Evolutionary conservation across 2,113 vertebrate genomes (phyloP).

Genomic region (Camelus bactrianus): DNA sequence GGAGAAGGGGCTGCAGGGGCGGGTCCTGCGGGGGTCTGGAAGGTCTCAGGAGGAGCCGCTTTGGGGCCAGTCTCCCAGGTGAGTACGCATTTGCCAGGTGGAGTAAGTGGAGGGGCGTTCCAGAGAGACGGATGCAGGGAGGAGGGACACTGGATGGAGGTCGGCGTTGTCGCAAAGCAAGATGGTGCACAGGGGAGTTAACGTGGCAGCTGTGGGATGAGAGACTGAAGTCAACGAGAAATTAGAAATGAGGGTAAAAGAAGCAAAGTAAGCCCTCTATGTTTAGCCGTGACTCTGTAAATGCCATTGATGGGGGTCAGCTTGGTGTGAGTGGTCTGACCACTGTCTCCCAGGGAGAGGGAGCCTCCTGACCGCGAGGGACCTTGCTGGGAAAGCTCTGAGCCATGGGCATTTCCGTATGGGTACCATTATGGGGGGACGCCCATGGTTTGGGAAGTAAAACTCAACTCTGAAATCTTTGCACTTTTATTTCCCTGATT

Average conservation of each 20-base stretch:
- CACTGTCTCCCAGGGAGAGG: fast-evolving
- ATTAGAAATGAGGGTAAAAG: neutral
- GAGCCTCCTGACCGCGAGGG: too few species aligned
- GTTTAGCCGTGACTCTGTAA: neutral
- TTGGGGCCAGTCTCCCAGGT: neutral
- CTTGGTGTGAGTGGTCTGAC: fast-evolving
- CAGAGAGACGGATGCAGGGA: neutral
- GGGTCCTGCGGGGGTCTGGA: neutral
- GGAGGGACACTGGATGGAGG: too few species aligned
- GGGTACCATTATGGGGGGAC: too few species aligned
- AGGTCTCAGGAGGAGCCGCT: neutral
- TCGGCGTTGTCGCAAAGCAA: too few species aligned
- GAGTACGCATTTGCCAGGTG: neutral
- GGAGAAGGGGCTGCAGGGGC: neutral
- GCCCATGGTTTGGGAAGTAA: neutral
- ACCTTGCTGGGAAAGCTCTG: too few species aligned
- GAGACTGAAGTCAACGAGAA: neutral
- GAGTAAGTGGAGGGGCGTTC: neutral
- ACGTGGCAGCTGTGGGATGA: fast-evolving
- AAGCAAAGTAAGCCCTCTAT: neutral
- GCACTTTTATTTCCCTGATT: neutral
- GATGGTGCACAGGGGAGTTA: fast-evolving
- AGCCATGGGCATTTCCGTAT: neutral
- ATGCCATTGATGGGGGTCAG: fast-evolving
- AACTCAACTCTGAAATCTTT: neutral